Evolutionary conservation across 2,888 invertebrate genomes (phyloP).

Genomic region (Plusia festucae): DNA sequence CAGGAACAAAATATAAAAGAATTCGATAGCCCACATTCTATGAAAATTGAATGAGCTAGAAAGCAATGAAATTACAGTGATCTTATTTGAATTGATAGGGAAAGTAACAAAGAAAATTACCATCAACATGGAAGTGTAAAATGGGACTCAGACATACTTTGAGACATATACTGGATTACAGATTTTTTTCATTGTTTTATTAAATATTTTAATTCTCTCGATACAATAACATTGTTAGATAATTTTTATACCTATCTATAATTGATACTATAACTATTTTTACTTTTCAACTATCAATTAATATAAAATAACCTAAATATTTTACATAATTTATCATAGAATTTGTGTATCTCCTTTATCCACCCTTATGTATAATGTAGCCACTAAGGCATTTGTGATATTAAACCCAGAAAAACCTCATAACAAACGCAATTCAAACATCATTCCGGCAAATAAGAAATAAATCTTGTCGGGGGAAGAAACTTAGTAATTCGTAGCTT

Average conservation of each 20-base stretch:
- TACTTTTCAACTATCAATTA: background rate
- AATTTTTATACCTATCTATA: too few relatives aligned
- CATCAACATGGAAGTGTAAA: constrained; percentile 60
- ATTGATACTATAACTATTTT: too few relatives aligned
- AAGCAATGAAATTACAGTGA: constrained; percentile 66
- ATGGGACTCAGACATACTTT: constrained; percentile 9
- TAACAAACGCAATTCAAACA: constrained; percentile 58
- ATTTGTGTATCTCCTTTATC: constrained; percentile 23
- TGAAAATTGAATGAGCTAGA: constrained; percentile 65
- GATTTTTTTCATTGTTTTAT: too few relatives aligned
- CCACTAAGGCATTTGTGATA: constrained; percentile 45
- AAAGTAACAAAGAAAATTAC: constrained; percentile 71
- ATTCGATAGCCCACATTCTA: constrained; percentile 46
- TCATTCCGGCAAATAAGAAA: constrained; percentile 56
- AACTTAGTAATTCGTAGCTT: constrained; percentile 75
- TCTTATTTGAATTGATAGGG: constrained; percentile 72
- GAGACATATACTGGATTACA: too few relatives aligned
- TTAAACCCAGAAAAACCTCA: constrained; percentile 47
- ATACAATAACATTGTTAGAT: too few relatives aligned
- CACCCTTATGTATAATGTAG: constrained; percentile 28
- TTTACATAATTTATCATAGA: constrained; percentile 14
- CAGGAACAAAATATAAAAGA: constrained; percentile 22
- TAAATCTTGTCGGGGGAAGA: constrained; percentile 58
- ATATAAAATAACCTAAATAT: background rate
- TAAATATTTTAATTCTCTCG: too few relatives aligned